Evolutionary conservation across 2,797 vertebrate genomes (phyloP), one percentile per base, ranked within the genome.

Genomic region (Trematomus bernacchii): DNA sequence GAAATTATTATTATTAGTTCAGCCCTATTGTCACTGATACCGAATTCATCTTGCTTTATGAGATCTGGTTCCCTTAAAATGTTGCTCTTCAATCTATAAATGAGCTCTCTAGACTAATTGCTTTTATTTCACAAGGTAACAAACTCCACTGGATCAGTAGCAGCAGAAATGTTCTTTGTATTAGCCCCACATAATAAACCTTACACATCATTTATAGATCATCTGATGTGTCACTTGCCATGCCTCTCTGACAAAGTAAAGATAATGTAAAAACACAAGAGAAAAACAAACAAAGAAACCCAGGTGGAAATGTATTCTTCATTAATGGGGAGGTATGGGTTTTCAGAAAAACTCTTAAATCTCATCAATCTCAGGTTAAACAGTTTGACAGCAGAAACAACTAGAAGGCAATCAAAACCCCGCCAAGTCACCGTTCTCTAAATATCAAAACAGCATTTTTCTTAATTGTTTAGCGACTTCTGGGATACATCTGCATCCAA

Each of bases 321-420:
- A 73, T 37, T 7, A 65, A 33, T 18, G 18, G 51, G 52, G 73
- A 68, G 37, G 57, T 54, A 48, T 2, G 54, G 18, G 27, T 51
- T 82, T 66, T 85, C 87, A 77, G 43, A 70, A 60, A 69, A 9
- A 23, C 9, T 83, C 30, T 54, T 48, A 63, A 70, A 71, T 63
- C 60, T 74, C 72, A 85, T 83, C 71, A 50, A 42, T 80, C 82
- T 78, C 52, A 48, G 48, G 57, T 67, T 71, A 19, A 57, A 77
- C 33, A 10, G 60, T 57, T 43, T 73, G 70, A 69, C 70, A 54
- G 80, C 5, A 69, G 43, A 67, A 66, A 60, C 43, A 54, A 71
- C 48, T 9, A 15, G 40, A 64, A 58, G 21, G 53, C 58, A 11
- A 40, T 63, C 23, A 48, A 61, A 62, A 40, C 10, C 53, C 68